Base-by-base conservation (phyloP, 2,888 invertebrate genomes). In the Volucella inflata region DNA sequence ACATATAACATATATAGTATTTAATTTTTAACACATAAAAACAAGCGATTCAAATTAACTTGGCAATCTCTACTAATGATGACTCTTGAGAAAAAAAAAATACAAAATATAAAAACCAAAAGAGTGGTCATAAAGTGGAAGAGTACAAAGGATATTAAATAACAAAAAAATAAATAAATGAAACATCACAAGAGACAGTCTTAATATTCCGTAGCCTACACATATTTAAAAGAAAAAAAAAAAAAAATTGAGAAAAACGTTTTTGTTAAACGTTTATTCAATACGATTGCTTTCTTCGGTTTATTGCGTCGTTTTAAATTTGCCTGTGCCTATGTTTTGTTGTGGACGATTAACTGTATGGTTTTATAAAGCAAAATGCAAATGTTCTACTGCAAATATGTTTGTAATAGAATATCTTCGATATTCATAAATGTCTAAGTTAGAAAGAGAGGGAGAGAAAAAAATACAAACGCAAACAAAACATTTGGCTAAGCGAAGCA, bases 281-380 rank as follows among this genome's bases (percentile, higher is more conserved):
- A 38, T 38, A 46, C 36, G 16, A 75, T 44, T 70, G 51, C 62
- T 75, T 68, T 53, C 71, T 75, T 79, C 71, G 65, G 70, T 71
- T 64, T 70, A 64, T 78, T 57, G 46, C 65, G 65, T 60, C 81
- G 68, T 59, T 59, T 81, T 85, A 57, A 76, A 48, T 72, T 85
- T 76, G 81, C 85, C 76, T 76, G 68, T 85, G 80, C 81, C 76
- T 76, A 72, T 85, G 80, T 85, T 85, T 80, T 85, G 85, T 80
- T 85, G 76, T 85, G 77, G 62, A 72, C 76, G 42, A 30, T 30
- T 75, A 10, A 36, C 65, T 46, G 57, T 44, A 42, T 50, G 76
- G 77, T 71, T 74, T 59, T 72, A 55, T 51, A 64, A 46, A 72
- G 36, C 10, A 40, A 72, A 16, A 65, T 79, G 81, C 80, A 87